A percentile compares a stretch with the other conserved stretches of the same genome.
Evolutionary conservation across 35 echinoderm and acorn worm species (phyloP).

Genomic region (Anneissia japonica): DNA sequence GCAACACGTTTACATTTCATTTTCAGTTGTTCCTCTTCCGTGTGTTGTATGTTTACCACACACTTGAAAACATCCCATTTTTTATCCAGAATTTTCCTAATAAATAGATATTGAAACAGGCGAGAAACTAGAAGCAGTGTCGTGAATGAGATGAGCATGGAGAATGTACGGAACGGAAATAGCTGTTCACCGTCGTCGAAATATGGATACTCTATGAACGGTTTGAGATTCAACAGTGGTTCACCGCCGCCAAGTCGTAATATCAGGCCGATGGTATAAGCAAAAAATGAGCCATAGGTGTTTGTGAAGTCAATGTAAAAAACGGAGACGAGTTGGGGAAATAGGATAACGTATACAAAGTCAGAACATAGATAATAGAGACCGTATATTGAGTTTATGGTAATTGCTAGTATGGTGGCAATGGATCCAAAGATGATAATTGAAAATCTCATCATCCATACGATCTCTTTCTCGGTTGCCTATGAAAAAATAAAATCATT

Average conservation of each 20-base stretch:
- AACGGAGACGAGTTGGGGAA: neutral
- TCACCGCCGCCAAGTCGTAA: conserved; percentile 1
- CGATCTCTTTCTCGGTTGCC: neutral
- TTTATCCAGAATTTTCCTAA: neutral
- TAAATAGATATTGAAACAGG: neutral
- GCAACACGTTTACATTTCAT: too few relatives aligned
- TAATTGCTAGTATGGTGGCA: neutral
- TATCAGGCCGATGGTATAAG: neutral
- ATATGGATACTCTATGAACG: neutral
- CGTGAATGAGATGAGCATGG: neutral
- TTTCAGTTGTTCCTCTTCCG: neutral
- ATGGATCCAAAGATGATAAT: neutral
- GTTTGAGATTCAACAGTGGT: neutral
- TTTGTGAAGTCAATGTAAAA: neutral
- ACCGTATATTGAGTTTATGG: neutral
- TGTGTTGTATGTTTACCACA: neutral
- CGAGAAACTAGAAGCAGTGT: neutral
- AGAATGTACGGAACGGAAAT: neutral
- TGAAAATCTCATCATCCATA: neutral
- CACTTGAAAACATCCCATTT: neutral
- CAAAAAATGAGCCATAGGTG: neutral
- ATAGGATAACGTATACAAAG: conserved; percentile 2
- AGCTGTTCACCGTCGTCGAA: neutral
- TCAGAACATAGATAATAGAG: conserved; percentile 8
- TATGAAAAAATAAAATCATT: neutral